Conservation (phyloP, 2,888 invertebrate species). For the Caradrina kadenii region DNA sequence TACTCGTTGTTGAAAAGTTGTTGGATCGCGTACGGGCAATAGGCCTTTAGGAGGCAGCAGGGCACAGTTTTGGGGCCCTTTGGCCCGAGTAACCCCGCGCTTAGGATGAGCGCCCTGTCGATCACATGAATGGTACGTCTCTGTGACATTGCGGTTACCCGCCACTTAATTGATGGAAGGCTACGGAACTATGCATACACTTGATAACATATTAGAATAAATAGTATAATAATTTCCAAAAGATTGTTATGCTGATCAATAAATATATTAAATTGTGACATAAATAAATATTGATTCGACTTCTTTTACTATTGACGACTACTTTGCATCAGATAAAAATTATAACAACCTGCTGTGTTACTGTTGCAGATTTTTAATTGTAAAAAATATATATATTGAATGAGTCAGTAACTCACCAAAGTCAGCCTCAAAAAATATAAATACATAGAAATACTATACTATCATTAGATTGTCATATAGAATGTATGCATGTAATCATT, state of each 20-base stretch:
- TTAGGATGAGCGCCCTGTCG: constrained; percentile 12
- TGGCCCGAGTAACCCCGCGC: neutral
- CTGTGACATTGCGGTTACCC: constrained; percentile 15
- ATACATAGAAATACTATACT: constrained; percentile 33
- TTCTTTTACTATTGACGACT: neutral
- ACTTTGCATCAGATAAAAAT: constrained; percentile 4
- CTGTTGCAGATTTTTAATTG: constrained; percentile 2
- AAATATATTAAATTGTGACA: neutral
- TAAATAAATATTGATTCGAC: neutral
- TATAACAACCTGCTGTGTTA: neutral
- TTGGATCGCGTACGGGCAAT: constrained; percentile 27
- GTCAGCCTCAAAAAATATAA: constrained; percentile 12
- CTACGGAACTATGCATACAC: constrained; percentile 54
- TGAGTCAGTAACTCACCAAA: neutral
- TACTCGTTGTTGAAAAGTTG: constrained; percentile 35
- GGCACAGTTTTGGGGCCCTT: neutral
- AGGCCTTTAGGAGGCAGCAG: neutral
- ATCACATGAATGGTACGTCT: constrained; percentile 44
- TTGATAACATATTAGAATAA: constrained; percentile 35
- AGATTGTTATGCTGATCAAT: neutral
- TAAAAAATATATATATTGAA: neutral
- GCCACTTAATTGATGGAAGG: constrained; percentile 32
- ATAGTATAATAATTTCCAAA: constrained; percentile 41
- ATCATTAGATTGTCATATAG: constrained; percentile 30
- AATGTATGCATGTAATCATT: constrained; percentile 63